These are phyloP conservation scores for Acanthoscelides obtectus DNA, from an alignment of 2,888 invertebrate genomes.

Conservation along the genomic window DNA sequence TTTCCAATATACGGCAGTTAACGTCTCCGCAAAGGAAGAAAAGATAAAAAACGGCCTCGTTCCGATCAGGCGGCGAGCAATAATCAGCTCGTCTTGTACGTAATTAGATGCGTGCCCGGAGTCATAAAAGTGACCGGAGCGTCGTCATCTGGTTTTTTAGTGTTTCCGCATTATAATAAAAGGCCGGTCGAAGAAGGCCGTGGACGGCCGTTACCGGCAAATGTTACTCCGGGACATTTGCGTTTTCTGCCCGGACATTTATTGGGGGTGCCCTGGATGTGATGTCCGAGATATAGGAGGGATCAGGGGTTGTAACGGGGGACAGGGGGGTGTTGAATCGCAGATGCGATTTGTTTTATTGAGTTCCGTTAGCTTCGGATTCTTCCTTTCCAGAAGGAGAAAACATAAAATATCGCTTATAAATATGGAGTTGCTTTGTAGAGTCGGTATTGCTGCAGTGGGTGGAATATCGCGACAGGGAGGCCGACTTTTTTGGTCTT, in stretches of 20 bases:
- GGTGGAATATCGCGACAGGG: too few relatives aligned
- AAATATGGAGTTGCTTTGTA: neutral
- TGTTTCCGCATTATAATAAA: slow-evolving; percentile 62
- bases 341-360: slow-evolving; percentile 49
- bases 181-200: slow-evolving; percentile 46
- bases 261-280: slow-evolving; percentile 34
- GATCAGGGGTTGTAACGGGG: slow-evolving; percentile 4
- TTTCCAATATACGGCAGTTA: neutral
- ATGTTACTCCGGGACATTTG: slow-evolving; percentile 47
- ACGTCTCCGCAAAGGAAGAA: neutral
- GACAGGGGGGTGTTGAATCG: slow-evolving; percentile 20
- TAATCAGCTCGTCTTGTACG: slow-evolving; percentile 32
- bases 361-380: slow-evolving; percentile 47
- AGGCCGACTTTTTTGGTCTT: too few relatives aligned
- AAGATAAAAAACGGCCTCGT: neutral
- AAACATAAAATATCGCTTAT: neutral
- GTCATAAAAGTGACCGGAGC: slow-evolving; percentile 42
- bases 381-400: slow-evolving; percentile 34
- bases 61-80: slow-evolving; percentile 16
- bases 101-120: slow-evolving; percentile 46
- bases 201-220: slow-evolving; percentile 47
- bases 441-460: neutral
- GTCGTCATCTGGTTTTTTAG: slow-evolving; percentile 61
- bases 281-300: slow-evolving; percentile 28
- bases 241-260: slow-evolving; percentile 49